Evolutionary conservation across 2,888 invertebrate genomes (phyloP).

Genomic region (Phanerotoma sp.): DNA sequence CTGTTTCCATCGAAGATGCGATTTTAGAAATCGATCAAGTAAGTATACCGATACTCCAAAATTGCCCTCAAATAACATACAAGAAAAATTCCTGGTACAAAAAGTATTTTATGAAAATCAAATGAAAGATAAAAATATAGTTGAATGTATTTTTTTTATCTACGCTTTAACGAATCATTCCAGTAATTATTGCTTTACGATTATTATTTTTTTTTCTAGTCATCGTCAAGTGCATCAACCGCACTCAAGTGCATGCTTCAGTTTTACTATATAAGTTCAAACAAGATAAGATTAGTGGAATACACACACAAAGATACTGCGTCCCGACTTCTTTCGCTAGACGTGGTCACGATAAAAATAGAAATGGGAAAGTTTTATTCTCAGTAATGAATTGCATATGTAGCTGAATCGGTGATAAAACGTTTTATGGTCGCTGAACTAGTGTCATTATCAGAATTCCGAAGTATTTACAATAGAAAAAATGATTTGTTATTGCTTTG

Average conservation of each 20-base stretch:
- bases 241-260: constrained; percentile 17
- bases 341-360: constrained; percentile 32
- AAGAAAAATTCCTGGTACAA: too few relatives aligned
- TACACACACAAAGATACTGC: constrained; percentile 4
- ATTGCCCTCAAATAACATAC: too few relatives aligned
- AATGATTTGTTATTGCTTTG: too few relatives aligned
- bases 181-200: too few relatives aligned
- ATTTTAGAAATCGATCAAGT: too few relatives aligned
- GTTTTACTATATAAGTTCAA: constrained; percentile 9
- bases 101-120: too few relatives aligned
- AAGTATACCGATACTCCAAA: too few relatives aligned
- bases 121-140: too few relatives aligned
- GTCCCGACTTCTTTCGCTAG: constrained; percentile 23
- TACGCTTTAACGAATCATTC: too few relatives aligned
- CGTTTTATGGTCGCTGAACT: constrained; percentile 13
- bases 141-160: too few relatives aligned
- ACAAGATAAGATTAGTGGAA: constrained; percentile 8
- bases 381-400: constrained; percentile 12
- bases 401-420: constrained; percentile 18
- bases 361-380: constrained; percentile 29
- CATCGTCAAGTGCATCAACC: constrained; percentile 27
- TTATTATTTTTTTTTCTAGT: constrained; percentile 6
- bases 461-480: too few relatives aligned
- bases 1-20: too few relatives aligned
- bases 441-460: neutral